Percentiles rank a stretch among this genome's conserved stretches.
phyloP scores from a whole-genome alignment of 2,888 invertebrate genomes.

The Acanthosepion lycidas region DNA sequence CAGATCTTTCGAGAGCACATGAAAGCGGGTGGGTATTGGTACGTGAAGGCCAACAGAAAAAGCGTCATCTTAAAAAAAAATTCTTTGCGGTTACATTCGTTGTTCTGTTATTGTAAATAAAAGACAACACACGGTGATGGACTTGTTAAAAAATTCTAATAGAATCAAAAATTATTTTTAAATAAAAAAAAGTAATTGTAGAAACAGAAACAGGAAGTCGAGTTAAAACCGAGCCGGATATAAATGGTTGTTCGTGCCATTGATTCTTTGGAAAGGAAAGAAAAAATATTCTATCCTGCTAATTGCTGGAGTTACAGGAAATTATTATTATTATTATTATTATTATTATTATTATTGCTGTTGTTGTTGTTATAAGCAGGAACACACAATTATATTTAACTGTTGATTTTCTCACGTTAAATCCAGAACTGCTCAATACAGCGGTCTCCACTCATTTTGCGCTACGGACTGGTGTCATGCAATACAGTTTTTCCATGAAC shows the following conservation, averaged over 20 bases:
- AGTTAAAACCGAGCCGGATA: background rate
- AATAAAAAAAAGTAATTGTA: too few relatives aligned
- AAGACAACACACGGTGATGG: background rate
- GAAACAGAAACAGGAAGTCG: background rate
- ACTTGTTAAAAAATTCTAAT: background rate
- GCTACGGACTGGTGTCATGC: too few relatives aligned
- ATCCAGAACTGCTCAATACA: too few relatives aligned
- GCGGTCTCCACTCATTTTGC: too few relatives aligned
- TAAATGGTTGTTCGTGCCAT: background rate
- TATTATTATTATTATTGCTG: background rate
- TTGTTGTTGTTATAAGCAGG: too few relatives aligned
- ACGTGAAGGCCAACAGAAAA: background rate
- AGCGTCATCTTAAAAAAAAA: background rate
- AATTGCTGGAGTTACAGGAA: too few relatives aligned
- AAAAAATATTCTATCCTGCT: background rate
- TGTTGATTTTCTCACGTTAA: too few relatives aligned
- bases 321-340: background rate
- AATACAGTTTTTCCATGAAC: too few relatives aligned
- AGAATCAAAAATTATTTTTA: background rate
- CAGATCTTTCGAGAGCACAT: background rate
- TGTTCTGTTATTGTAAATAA: background rate
- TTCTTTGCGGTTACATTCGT: background rate
- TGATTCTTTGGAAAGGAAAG: background rate
- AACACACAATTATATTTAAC: too few relatives aligned
- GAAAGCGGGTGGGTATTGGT: background rate